Base-by-base conservation (phyloP, 2,888 invertebrate species). In the Drosophila nigricruria region DNA sequence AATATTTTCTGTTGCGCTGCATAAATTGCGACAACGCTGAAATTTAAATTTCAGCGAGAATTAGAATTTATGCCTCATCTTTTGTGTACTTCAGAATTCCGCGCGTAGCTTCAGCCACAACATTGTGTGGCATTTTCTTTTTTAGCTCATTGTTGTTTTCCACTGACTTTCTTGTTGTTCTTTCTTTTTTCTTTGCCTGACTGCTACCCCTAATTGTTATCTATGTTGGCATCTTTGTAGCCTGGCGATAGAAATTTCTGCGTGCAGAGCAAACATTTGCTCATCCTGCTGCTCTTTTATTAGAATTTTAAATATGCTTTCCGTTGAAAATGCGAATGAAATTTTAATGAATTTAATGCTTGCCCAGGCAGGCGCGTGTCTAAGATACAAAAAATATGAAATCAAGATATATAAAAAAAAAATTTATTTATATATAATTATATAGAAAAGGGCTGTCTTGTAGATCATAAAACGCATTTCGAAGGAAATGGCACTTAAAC, bases 311-410 rank as follows among this genome's bases (percentile, higher is more conserved):
- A 84, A 88, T 85, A 88, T 82, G 85, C 59, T 42, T 66, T 53
- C 59, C 66, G 73, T 38, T 53, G 64, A 62, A 76, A 78, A 78
- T 70, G 73, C 56, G 85, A 75, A 79, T 84, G 78, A 82, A 88
- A 84, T 82, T 88, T 88, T 88, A 84, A 88, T 88, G 88, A 85
- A 85, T 88, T 85, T 85, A 85, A 88, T 71, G 80, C 73, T 57
- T 53, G 36, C 25, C 25, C 49, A 49, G 52, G 27, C 57, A 61
- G 38, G 54, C 64, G 18, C 52, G 50, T 60, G 70, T 52, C 25
- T 40, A 43, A 59, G 53, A 23, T 62, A 20, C 52, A 6, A 18
- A 14, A 54, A 23, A 43, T 16, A 34, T 42, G 10, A 20, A 47
- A 3, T 0, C 5, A 8, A 18, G 1, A 18, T 12, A 27, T 3